Conservation (phyloP, 2,888 invertebrate genomes). For the Caenorhabditis angaria region DNA sequence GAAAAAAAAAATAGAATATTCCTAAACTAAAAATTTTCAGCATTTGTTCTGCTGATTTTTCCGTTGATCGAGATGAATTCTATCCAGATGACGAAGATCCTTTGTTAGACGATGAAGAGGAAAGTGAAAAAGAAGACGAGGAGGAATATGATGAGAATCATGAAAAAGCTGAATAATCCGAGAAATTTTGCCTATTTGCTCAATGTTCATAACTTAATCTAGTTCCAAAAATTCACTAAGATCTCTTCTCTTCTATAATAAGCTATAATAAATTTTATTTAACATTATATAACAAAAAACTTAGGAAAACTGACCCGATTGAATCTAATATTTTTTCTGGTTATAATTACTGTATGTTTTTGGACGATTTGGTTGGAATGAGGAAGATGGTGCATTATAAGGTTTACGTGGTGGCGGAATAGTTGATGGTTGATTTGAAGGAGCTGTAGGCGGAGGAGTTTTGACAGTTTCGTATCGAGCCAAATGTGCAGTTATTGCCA, state of each 20-base stretch:
- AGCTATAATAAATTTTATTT: not conserved
- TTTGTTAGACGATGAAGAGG: conserved; percentile 41
- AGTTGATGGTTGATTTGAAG: not conserved
- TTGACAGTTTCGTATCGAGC: not conserved
- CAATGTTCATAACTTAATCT: conserved; percentile 9
- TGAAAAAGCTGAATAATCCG: conserved; percentile 36
- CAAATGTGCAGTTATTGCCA: conserved; percentile 5
- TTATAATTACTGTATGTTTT: too few relatives aligned
- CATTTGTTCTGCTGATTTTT: conserved; percentile 90
- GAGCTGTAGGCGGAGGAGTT: not conserved
- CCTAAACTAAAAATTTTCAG: conserved; percentile 32
- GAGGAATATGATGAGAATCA: conserved; percentile 35
- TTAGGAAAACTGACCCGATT: not conserved
- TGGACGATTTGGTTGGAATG: not conserved
- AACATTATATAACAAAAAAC: not conserved
- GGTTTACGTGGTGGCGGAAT: not conserved
- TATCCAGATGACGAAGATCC: conserved; percentile 63
- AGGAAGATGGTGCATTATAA: not conserved
- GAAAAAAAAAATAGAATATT: too few relatives aligned
- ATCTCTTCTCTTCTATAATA: conserved; percentile 5
- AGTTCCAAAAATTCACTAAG: not conserved
- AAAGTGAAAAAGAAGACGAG: conserved; percentile 17
- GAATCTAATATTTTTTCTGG: not conserved
- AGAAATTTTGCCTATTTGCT: not conserved
- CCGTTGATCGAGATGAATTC: conserved; percentile 70